Evolutionary conservation across 2,797 vertebrate genomes (phyloP).

Genomic region (Gadopsis marmoratus): DNA sequence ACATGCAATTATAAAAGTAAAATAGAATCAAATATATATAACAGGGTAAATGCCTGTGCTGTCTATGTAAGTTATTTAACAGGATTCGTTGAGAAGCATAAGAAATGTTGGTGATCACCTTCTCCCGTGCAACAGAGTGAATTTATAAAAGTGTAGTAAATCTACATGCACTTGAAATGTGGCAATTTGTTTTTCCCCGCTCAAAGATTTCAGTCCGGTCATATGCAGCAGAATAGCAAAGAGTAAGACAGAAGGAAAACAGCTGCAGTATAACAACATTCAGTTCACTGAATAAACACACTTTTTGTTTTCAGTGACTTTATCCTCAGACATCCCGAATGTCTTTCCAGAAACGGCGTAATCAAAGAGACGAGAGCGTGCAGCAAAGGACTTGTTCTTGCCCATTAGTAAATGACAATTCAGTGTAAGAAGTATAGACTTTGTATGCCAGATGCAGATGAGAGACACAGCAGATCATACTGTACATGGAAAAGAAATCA

Average conservation of each 20-base stretch:
- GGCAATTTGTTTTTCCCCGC: neutral
- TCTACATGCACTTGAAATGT: constrained; percentile 3
- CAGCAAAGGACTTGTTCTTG: neutral
- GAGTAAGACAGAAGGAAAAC: neutral
- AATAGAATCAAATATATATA: too few relatives aligned
- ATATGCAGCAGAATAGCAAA: neutral
- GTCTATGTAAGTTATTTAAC: neutral
- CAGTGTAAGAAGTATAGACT: too few relatives aligned
- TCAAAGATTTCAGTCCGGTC: neutral
- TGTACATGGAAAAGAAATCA: neutral
- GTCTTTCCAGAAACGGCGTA: neutral
- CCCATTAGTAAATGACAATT: neutral
- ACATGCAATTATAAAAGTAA: neutral
- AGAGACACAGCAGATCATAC: neutral
- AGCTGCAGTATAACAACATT: neutral
- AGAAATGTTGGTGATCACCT: neutral
- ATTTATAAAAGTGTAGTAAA: neutral
- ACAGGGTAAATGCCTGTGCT: neutral
- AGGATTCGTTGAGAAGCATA: neutral
- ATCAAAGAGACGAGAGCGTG: neutral
- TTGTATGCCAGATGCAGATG: neutral
- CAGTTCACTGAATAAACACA: neutral
- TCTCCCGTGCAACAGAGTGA: neutral
- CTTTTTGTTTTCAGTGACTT: neutral
- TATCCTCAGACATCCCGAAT: neutral